These are phyloP conservation scores for Polietes domitor DNA, from an alignment of 2,888 invertebrate species.

Conservation along the genomic window DNA sequence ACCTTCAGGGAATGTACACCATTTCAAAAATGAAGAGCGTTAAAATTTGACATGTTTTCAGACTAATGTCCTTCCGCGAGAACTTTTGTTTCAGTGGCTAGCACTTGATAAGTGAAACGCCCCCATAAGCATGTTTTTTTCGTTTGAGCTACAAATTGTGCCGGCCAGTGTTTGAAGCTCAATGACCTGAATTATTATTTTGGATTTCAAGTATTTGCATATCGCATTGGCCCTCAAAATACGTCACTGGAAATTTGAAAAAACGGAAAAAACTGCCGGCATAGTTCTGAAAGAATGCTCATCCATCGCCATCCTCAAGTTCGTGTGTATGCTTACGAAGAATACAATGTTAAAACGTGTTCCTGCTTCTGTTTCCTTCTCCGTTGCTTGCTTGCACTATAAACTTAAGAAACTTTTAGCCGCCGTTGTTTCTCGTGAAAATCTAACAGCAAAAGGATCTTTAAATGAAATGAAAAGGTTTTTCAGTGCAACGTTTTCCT, in stretches of 20 bases:
- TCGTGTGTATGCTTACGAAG: background rate
- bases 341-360: background rate
- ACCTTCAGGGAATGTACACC: too few species aligned
- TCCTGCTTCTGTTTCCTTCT: background rate
- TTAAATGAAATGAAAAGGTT: constrained; percentile 22
- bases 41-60: too few species aligned
- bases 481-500: constrained; percentile 6
- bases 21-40: too few species aligned
- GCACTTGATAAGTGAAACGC: too few species aligned
- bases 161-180: too few species aligned
- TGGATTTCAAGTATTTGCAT: too few species aligned
- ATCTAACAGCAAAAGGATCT: background rate
- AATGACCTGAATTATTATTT: too few species aligned
- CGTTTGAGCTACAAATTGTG: too few species aligned
- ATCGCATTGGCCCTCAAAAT: background rate
- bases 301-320: background rate
- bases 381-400: background rate
- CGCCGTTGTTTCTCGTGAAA: constrained; percentile 1
- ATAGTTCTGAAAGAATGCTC: background rate
- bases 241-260: constrained; percentile 15
- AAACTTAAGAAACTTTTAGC: constrained; percentile 33
- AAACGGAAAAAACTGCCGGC: background rate
- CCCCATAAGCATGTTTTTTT: too few species aligned
- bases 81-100: too few species aligned
- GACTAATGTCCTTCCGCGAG: too few species aligned